A percentile compares a stretch with the other conserved stretches of the same genome.
Conservation (phyloP, 2,797 vertebrate species). For the Myotis vivesi region DNA sequence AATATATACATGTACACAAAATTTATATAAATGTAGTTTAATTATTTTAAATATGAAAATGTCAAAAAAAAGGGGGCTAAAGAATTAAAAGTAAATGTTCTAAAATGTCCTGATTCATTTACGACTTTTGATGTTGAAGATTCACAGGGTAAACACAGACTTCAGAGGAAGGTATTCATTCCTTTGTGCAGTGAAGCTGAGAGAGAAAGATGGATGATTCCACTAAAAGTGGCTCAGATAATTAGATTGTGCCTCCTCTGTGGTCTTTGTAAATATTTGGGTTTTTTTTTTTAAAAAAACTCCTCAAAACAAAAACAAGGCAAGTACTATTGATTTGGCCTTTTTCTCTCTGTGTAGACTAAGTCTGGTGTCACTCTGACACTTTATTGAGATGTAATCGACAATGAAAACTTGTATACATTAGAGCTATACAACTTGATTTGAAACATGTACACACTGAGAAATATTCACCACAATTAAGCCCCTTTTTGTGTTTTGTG, state of each 20-base stretch:
- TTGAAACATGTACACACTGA: neutral
- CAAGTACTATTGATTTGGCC: neutral
- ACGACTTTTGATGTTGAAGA: neutral
- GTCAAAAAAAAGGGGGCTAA: neutral
- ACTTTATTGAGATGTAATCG: neutral
- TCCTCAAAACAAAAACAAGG: neutral
- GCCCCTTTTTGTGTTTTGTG: neutral
- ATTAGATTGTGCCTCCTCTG: neutral
- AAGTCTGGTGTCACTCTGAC: neutral
- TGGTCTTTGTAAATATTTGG: neutral
- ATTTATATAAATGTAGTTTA: neutral
- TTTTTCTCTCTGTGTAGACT: neutral
- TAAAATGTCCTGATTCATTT: neutral
- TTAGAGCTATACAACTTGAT: neutral
- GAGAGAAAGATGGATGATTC: constrained; percentile 20
- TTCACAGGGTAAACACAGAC: neutral
- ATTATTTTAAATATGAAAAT: neutral
- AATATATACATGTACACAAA: neutral
- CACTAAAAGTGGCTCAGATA: neutral
- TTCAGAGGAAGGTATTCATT: neutral
- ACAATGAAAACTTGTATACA: neutral
- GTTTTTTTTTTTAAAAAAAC: neutral
- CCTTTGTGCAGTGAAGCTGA: constrained; percentile 17
- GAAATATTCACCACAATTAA: neutral
- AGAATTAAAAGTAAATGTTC: neutral